Base-by-base conservation (phyloP, 2,888 invertebrate genomes). In the Orchesellides sinensis region DNA sequence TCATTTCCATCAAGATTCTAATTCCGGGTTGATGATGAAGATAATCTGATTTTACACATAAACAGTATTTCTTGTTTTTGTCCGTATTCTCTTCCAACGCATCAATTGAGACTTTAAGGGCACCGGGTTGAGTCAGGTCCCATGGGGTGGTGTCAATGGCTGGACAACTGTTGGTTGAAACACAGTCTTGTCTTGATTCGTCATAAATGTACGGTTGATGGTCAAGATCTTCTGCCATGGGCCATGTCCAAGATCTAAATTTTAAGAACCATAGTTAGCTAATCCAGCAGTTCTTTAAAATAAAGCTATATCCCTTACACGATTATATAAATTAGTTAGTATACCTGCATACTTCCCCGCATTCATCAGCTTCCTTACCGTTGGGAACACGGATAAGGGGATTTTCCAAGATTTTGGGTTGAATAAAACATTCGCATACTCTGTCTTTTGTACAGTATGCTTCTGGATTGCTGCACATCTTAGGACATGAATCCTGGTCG, bases 181-280 rank as follows among this genome's bases (percentile, higher is more conserved):
- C 5, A 23, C 84, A 84, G 12, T 69, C 35, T 2, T 25, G 40
- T 25, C 80, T 47, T 5, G 40, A 40, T 45, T 59, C 77, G 49
- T 85, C 85, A 23, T 81, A 85, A 32, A 85, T 85, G 35, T 72
- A 83, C 1, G 83, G 59, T 8, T 52, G 21, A 19, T 68, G 77
- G 56, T 85, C 83, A 2, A 27, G 10, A 47, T 85, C 85, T 23
- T 77, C 81, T 0, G 78, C 74, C 19, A 85, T 8, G 0, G 85
- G 85, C 85, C 85, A 85, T 17, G 74, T 72, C 85, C 85, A 85
- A 1, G 85, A 85, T 27, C 65, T 25, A 40, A n/a, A n/a, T n/a
- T n/a, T n/a, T n/a, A n/a, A n/a, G n/a, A n/a, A n/a, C n/a, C n/a
- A n/a, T n/a, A n/a, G n/a, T n/a, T n/a, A n/a, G n/a, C n/a, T n/a